Evolutionary conservation across 2,797 vertebrate genomes (phyloP).

Genomic region (Rhadinocentrus ornatus): DNA sequence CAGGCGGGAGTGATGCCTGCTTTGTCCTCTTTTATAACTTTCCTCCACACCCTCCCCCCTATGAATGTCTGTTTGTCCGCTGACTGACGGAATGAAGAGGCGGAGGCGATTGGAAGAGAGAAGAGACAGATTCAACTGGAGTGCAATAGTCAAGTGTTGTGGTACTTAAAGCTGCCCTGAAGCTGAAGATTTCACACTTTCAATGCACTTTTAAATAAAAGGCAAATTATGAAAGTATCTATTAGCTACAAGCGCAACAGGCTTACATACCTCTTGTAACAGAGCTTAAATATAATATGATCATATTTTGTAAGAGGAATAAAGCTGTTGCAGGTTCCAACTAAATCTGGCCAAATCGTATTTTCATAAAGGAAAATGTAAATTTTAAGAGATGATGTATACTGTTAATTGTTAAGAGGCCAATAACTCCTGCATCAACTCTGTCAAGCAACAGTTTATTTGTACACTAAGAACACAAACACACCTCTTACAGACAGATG

Average conservation of each 20-base stretch:
- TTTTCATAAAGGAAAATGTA: neutral
- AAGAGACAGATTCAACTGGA: constrained; percentile 33
- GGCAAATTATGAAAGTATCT: neutral
- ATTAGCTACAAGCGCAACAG: neutral
- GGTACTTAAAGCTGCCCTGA: constrained; percentile 31
- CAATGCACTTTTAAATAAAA: constrained; percentile 8
- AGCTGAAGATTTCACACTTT: constrained; percentile 4
- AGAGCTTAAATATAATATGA: neutral
- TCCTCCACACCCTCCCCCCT: constrained; percentile 54
- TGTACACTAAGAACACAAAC: constrained; percentile 7
- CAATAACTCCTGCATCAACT: neutral
- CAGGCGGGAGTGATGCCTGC: constrained; percentile 77
- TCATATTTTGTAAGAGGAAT: neutral
- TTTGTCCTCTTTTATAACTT: constrained; percentile 81
- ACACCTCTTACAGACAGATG: constrained; percentile 18
- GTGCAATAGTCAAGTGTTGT: constrained; percentile 46
- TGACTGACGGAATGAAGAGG: constrained; percentile 73
- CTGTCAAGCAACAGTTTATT: neutral
- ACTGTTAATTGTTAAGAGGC: neutral
- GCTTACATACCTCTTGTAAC: neutral
- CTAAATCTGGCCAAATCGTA: neutral
- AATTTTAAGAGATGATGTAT: neutral
- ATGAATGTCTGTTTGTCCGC: constrained; percentile 62
- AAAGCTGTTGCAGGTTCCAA: neutral
- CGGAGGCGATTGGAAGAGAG: constrained; percentile 31